A percentile compares a stretch with the other conserved stretches of the same genome.
Conservation (phyloP, 2,888 invertebrate genomes). For the Petrolisthes manimaculis region DNA sequence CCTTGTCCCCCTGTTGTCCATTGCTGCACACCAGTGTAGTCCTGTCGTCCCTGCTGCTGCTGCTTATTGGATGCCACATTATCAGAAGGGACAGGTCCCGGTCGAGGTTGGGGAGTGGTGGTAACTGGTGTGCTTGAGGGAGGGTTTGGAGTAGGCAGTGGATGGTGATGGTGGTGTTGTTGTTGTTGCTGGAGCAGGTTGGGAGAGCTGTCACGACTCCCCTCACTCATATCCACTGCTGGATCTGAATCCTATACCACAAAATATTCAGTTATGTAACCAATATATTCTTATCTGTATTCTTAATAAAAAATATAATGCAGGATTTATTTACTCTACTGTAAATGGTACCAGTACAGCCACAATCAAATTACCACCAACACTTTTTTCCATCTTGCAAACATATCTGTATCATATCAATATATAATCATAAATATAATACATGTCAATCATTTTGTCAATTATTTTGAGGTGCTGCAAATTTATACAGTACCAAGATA, state of each 20-base stretch:
- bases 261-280: neutral
- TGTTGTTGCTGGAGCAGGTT: constrained; percentile 49
- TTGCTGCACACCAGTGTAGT: neutral
- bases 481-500: too few relatives aligned
- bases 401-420: neutral
- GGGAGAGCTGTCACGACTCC: constrained; percentile 49
- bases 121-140: constrained; percentile 21
- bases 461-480: too few relatives aligned
- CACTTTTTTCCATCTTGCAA: too few relatives aligned
- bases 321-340: neutral
- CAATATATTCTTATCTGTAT: neutral
- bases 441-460: neutral
- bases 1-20: constrained; percentile 23
- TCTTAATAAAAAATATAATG: neutral
- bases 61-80: neutral
- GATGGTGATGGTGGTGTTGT: constrained; percentile 19
- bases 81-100: neutral
- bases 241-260: constrained; percentile 48
- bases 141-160: neutral
- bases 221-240: constrained; percentile 54
- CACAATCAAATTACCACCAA: too few relatives aligned
- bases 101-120: constrained; percentile 5
- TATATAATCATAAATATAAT: too few relatives aligned
- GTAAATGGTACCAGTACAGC: too few relatives aligned
- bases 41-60: constrained; percentile 14